These are phyloP conservation scores for Phrixothrix hirtus DNA, from an alignment of 2,888 invertebrate species.

Conservation along the genomic window DNA sequence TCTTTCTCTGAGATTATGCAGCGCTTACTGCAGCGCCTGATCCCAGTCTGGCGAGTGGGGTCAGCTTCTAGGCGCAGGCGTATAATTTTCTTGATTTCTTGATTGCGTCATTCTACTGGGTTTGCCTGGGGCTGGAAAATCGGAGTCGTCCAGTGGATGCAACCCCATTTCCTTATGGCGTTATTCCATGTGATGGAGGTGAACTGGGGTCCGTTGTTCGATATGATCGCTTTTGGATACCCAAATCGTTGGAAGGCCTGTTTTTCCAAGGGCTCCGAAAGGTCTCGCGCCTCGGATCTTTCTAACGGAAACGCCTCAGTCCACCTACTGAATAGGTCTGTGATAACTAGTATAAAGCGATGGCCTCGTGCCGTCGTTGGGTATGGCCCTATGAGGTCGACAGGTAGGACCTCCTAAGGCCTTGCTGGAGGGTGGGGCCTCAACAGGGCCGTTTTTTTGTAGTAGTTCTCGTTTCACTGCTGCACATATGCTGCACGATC, in stretches of 20 bases:
- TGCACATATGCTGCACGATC: no score
- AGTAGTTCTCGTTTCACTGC: not conserved
- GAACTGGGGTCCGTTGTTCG: slow-evolving; percentile 26
- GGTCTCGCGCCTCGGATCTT: no score
- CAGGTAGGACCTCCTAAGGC: slow-evolving; percentile 2
- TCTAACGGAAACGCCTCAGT: not conserved
- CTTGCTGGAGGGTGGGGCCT: no score
- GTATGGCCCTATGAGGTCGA: slow-evolving; percentile 2
- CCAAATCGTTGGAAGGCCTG: no score
- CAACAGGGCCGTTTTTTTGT: not conserved
- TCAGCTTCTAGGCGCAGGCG: no score
- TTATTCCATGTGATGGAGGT: slow-evolving; percentile 2
- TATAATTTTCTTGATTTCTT: slow-evolving; percentile 39
- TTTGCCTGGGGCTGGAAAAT: slow-evolving; percentile 37
- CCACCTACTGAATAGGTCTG: no score
- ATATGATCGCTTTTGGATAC: slow-evolving; percentile 16
- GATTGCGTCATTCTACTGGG: slow-evolving; percentile 35
- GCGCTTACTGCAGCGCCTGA: no score
- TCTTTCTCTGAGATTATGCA: no score
- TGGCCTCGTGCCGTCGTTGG: no score
- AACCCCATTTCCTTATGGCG: slow-evolving; percentile 7
- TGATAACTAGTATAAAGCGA: no score
- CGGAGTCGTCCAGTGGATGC: slow-evolving; percentile 32
- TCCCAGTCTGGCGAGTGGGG: no score
- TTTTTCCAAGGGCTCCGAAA: slow-evolving; percentile 21